Percentiles rank a stretch among this genome's conserved stretches.
Evolutionary conservation across 2,113 vertebrate species (phyloP).

Genomic region (Bufo gargarizans): DNA sequence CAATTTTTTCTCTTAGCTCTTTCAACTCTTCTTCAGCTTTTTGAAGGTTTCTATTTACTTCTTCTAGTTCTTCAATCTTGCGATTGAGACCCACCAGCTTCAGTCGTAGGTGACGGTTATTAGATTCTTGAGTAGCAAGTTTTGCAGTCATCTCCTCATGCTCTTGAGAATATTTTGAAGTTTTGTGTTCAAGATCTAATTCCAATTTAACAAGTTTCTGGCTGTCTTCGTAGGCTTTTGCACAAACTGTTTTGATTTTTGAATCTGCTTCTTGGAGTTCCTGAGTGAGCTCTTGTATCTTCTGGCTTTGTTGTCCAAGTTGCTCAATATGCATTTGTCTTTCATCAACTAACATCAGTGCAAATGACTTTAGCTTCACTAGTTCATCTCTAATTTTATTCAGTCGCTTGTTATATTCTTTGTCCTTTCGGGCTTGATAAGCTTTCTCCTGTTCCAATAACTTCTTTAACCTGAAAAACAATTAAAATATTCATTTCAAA

Average conservation of each 20-base stretch:
- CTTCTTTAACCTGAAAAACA: slow-evolving; percentile 84
- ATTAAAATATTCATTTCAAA: slow-evolving; percentile 9
- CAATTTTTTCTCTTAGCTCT: slow-evolving; percentile 89
- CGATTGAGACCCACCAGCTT: slow-evolving; percentile 78
- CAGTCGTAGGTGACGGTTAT: slow-evolving; percentile 84
- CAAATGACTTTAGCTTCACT: slow-evolving; percentile 92
- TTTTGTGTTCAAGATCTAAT: slow-evolving; percentile 83
- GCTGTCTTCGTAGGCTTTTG: slow-evolving; percentile 82
- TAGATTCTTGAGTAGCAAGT: slow-evolving; percentile 82
- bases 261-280: slow-evolving; percentile 88
- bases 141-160: slow-evolving; percentile 89
- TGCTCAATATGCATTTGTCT: slow-evolving; percentile 91
- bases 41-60: slow-evolving; percentile 83
- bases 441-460: slow-evolving; percentile 94
- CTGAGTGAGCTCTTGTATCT: slow-evolving; percentile 85
- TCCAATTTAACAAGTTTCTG: slow-evolving; percentile 86
- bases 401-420: slow-evolving; percentile 84
- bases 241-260: slow-evolving; percentile 71
- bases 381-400: slow-evolving; percentile 88
- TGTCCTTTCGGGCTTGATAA: slow-evolving; percentile 89
- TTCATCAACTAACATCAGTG: slow-evolving; percentile 96
- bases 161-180: slow-evolving; percentile 80
- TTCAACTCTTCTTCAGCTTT: slow-evolving; percentile 90
- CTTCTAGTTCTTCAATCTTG: slow-evolving; percentile 88
- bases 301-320: slow-evolving; percentile 88